Evolutionary conservation across 2,888 invertebrate species (phyloP).

Genomic region (Sepioteuthis lessoniana): DNA sequence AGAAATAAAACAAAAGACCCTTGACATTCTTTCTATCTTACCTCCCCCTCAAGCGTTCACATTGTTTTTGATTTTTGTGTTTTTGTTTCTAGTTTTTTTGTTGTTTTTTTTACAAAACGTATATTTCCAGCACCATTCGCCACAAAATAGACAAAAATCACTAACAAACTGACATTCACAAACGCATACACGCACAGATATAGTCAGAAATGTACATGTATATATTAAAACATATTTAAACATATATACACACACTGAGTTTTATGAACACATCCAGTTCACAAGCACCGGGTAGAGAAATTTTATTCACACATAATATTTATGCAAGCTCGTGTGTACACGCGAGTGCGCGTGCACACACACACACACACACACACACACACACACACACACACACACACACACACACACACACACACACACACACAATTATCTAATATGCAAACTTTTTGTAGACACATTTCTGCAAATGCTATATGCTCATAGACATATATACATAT

Average conservation of each 20-base stretch:
- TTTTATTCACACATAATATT: not conserved
- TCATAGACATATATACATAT: too few relatives aligned
- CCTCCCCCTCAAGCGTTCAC: too few relatives aligned
- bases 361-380: not conserved
- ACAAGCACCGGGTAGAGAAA: too few relatives aligned
- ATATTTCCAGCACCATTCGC: too few relatives aligned
- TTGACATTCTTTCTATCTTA: too few relatives aligned
- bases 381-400: not conserved
- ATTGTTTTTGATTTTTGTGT: not conserved
- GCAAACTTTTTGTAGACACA: not conserved
- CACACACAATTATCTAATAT: not conserved
- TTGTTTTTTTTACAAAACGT: too few relatives aligned
- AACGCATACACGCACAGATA: not conserved
- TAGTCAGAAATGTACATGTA: not conserved
- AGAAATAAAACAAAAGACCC: not conserved
- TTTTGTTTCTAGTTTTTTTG: not conserved
- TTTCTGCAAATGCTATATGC: not conserved
- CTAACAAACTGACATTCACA: too few relatives aligned
- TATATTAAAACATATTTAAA: not conserved
- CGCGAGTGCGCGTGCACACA: not conserved
- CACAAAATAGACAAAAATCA: too few relatives aligned
- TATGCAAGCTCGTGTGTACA: not conserved
- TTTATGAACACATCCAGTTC: too few relatives aligned
- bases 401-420: not conserved
- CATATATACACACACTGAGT: not conserved